These are phyloP conservation scores for Megaptera novaeangliae DNA, from an alignment of 2,113 vertebrate species.

Conservation along the genomic window DNA sequence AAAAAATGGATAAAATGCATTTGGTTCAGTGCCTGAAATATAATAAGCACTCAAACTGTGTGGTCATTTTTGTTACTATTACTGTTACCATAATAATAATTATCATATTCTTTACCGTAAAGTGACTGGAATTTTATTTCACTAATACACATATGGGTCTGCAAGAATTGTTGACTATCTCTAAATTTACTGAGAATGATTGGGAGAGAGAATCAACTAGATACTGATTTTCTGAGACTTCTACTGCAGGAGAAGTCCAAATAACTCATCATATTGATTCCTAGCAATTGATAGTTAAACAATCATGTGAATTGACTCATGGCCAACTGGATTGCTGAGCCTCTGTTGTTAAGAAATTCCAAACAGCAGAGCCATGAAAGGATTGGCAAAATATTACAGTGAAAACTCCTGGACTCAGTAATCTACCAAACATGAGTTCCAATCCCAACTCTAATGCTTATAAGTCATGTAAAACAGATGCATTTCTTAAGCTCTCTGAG, in stretches of 20 bases:
- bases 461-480: neutral
- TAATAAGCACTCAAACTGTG: neutral
- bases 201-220: neutral
- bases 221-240: neutral
- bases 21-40: neutral
- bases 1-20: neutral
- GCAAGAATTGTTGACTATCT: neutral
- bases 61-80: neutral
- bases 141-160: neutral
- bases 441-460: neutral
- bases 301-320: neutral
- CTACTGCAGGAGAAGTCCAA: neutral
- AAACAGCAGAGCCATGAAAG: neutral
- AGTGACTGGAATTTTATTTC: neutral
- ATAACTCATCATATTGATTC: neutral
- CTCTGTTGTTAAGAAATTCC: neutral
- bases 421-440: neutral
- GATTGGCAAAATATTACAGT: neutral
- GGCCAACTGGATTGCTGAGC: neutral
- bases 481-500: neutral
- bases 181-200: neutral
- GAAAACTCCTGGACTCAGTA: neutral
- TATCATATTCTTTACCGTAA: neutral
- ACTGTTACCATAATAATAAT: neutral
- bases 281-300: neutral